These are phyloP conservation scores for Phrynocephalus forsythii DNA, from an alignment of 2,797 vertebrate genomes.

Conservation along the genomic window DNA sequence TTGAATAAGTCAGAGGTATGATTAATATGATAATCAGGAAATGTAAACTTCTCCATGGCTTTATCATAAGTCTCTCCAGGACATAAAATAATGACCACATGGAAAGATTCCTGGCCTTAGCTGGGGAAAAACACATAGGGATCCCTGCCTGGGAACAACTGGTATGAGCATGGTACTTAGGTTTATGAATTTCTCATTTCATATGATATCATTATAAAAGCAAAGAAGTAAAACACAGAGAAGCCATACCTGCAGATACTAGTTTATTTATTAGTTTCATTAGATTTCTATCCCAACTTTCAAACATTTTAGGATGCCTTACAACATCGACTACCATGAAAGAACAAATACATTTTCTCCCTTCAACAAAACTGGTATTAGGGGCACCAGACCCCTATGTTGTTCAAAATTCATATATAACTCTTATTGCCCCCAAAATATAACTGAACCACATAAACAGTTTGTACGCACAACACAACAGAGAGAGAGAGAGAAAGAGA, in stretches of 20 bases:
- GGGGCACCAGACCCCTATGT: too few relatives aligned
- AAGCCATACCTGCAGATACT: neutral
- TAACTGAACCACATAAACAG: too few relatives aligned
- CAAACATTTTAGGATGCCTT: neutral
- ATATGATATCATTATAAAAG: neutral
- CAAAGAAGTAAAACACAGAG: neutral
- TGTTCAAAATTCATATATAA: too few relatives aligned
- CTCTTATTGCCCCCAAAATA: too few relatives aligned
- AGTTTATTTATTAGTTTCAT: neutral
- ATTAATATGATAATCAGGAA: neutral
- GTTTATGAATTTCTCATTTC: neutral
- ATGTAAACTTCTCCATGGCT: neutral
- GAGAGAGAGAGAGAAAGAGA: too few relatives aligned
- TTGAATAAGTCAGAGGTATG: neutral
- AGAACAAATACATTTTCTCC: too few relatives aligned
- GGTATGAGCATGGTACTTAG: neutral
- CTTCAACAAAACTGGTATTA: too few relatives aligned
- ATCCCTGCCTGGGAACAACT: neutral
- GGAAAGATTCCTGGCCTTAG: neutral
- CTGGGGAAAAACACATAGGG: neutral
- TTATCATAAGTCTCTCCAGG: neutral
- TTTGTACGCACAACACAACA: too few relatives aligned
- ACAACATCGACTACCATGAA: too few relatives aligned
- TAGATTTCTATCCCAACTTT: neutral
- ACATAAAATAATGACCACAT: neutral